A percentile compares a stretch with the other conserved stretches of the same genome.
Evolutionary conservation across 1,140 invertebrate species (phyloP).

Genomic region (Saxidomus purpurata): DNA sequence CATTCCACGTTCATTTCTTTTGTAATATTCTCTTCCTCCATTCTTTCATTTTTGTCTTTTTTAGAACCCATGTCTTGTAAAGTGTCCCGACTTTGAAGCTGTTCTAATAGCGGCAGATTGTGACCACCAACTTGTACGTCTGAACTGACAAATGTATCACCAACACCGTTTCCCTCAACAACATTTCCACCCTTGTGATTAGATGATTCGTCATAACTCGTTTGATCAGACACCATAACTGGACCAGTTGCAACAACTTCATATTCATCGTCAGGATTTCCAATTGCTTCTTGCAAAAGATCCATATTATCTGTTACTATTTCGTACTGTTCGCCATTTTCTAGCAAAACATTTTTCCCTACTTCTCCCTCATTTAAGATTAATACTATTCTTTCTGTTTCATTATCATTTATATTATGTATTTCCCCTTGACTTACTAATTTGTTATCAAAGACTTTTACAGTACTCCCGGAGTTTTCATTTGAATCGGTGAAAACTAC

Average conservation of each 20-base stretch:
- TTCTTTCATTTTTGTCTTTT: not conserved
- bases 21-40: not conserved
- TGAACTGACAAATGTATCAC: not conserved
- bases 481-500: not conserved
- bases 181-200: not conserved
- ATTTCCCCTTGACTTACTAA: not conserved
- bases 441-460: not conserved
- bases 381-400: constrained; percentile 27
- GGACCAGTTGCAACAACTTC: constrained; percentile 12
- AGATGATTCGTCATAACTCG: not conserved
- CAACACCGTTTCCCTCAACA: not conserved
- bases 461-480: not conserved
- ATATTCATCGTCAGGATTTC: not conserved
- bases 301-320: not conserved
- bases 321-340: constrained; percentile 4
- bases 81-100: not conserved
- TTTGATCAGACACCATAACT: not conserved
- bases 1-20: not conserved
- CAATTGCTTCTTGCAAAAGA: not conserved
- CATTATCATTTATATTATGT: not conserved
- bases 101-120: not conserved
- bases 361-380: constrained; percentile 10
- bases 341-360: not conserved
- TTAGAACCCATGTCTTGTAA: not conserved
- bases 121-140: no score